Conservation (phyloP, 2,797 vertebrate genomes). For the Sebastes baramenuke region DNA sequence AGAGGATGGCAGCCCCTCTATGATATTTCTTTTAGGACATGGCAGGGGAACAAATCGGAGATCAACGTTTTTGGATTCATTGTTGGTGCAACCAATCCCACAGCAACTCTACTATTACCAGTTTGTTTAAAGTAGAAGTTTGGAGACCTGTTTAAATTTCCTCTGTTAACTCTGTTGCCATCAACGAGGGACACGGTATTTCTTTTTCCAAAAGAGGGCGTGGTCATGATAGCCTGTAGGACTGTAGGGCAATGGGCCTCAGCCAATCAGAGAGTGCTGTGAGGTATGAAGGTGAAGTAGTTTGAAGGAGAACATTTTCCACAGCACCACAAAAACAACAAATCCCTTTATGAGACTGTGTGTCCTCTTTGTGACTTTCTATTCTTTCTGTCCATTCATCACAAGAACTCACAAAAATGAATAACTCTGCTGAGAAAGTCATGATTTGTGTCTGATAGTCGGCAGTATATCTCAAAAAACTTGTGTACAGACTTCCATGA, state of each 20-base stretch:
- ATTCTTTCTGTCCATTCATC: neutral
- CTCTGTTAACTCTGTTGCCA: too few species aligned
- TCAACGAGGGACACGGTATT: too few species aligned
- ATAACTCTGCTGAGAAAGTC: constrained; percentile 11
- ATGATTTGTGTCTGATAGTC: constrained; percentile 6
- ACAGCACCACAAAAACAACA: neutral
- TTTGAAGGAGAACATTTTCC: neutral
- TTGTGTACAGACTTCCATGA: constrained; percentile 11
- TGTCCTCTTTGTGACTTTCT: neutral
- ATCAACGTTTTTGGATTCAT: too few species aligned
- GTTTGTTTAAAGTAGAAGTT: too few species aligned
- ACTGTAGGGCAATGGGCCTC: neutral
- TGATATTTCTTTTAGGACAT: too few species aligned
- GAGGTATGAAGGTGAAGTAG: neutral
- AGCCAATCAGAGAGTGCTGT: neutral
- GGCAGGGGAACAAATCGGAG: too few species aligned
- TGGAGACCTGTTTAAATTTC: too few species aligned
- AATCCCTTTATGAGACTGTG: neutral
- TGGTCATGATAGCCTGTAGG: too few species aligned
- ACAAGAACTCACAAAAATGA: constrained; percentile 25
- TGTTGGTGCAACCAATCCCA: too few species aligned
- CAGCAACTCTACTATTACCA: too few species aligned
- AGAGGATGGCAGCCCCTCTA: too few species aligned
- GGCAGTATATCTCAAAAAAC: constrained; percentile 2
- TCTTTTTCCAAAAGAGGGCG: rapidly evolving